Evolutionary conservation across 2,888 invertebrate species (phyloP), one percentile per base, ranked within the genome.

Genomic region (Plebejus argus): DNA sequence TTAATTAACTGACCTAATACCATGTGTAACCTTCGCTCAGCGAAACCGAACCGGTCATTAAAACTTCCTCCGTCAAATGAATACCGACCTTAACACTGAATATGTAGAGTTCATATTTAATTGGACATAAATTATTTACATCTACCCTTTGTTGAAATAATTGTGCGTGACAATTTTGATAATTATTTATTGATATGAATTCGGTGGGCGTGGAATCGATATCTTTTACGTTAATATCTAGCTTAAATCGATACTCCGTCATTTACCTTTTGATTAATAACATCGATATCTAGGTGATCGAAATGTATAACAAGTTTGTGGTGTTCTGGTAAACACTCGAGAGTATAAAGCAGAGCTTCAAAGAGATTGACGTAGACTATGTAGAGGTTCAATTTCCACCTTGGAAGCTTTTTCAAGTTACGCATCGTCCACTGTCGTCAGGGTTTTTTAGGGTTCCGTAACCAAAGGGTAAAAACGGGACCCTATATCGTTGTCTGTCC

Each of bases 111-210:
- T 72, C 39, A 45, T 35, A 18, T 72, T 72, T 72, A n/a, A n/a
- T 71, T 72, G 39, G 2, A 2, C 10, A 39, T 20, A 10, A 45
- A 15, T 15, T 45, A 39, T 72, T 45, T 72, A 45, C 72, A 45
- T 72, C 39, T 74, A 53, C 74, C 74, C 72, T 23, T 49, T 74
- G 12, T 53, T 23, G 20, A 23, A 74, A 53, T 53, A 53, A 53
- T 53, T 74, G 74, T 53, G 49, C 74, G 45, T 72, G 72, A 72
- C 45, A 72, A n/a, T 45, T 39, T 72, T 72, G 33, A 72, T 72
- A 72, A 72, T 10, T n/a, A 45, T 72, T 72, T 72, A 72, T 72
- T 72, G 45, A 72, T 72, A 45, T 66, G 6, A 72, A 45, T 72
- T 15, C 20, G n/a, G 71, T 20, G 72, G 72, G 45, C 45, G 45